phyloP scores from a whole-genome alignment of 1,140 invertebrate species.

The Magallana gigas region DNA sequence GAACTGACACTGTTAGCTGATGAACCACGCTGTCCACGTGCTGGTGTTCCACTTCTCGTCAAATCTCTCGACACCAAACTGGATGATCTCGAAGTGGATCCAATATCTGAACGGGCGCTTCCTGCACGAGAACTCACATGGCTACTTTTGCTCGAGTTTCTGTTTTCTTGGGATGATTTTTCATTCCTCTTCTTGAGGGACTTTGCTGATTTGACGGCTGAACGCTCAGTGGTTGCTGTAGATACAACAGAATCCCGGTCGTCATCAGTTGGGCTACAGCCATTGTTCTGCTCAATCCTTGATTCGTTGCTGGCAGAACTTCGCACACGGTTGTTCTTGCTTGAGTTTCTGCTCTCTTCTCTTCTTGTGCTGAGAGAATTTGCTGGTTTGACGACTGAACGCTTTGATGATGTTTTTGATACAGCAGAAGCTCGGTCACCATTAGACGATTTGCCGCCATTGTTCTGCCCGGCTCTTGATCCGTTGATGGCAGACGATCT shows the following conservation, averaged over 20 bases:
- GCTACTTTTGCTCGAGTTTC: neutral
- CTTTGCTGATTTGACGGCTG: neutral
- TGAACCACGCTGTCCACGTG: neutral
- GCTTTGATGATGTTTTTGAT: neutral
- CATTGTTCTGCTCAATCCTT: too few relatives aligned
- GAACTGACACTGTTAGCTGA: neutral
- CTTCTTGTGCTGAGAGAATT: neutral
- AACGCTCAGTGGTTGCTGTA: neutral
- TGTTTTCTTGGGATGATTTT: neutral
- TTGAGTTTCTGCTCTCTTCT: too few relatives aligned
- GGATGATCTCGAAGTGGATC: neutral
- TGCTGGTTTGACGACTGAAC: neutral
- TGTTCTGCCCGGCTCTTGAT: too few relatives aligned
- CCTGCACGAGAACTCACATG: neutral
- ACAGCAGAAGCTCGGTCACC: neutral
- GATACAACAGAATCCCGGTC: neutral
- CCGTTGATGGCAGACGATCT: too few relatives aligned
- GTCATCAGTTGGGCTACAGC: too few relatives aligned
- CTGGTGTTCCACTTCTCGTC: neutral
- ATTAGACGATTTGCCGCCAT: too few relatives aligned
- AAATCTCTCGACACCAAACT: neutral
- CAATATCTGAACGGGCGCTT: neutral
- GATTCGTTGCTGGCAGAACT: too few relatives aligned
- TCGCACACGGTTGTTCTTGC: too few relatives aligned
- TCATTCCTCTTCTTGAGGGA: neutral